A percentile compares a stretch with the other conserved stretches of the same genome.
phyloP scores from a whole-genome alignment of 2,888 invertebrate genomes.

The Mamestra brassicae region DNA sequence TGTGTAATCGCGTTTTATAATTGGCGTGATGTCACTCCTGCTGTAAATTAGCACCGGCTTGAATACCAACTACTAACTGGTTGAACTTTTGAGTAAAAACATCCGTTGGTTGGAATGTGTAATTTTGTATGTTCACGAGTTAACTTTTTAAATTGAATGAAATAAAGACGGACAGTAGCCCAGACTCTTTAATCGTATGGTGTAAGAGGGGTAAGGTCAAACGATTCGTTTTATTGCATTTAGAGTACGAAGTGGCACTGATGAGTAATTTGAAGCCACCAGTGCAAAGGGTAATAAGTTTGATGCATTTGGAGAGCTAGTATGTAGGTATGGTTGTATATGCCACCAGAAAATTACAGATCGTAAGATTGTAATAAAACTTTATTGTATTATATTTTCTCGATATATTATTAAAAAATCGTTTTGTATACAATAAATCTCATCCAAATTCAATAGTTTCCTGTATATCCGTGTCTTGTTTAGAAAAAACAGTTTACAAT shows the following conservation, averaged over 20 bases:
- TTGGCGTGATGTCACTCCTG: conserved; percentile 71
- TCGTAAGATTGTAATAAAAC: too few species aligned
- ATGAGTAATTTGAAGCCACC: neutral
- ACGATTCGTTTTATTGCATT: conserved; percentile 5
- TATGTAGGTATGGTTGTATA: too few species aligned
- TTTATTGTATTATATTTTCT: too few species aligned
- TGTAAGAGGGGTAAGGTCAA: conserved; percentile 25
- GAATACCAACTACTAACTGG: conserved; percentile 64
- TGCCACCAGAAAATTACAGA: too few species aligned
- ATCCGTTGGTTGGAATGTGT: conserved; percentile 17
- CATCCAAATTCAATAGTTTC: too few species aligned
- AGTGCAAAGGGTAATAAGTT: neutral
- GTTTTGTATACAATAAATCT: too few species aligned
- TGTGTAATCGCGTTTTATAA: conserved; percentile 65
- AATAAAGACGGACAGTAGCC: conserved; percentile 23
- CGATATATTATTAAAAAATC: too few species aligned
- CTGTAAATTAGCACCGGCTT: conserved; percentile 64
- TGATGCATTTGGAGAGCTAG: neutral
- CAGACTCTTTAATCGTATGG: conserved; percentile 10
- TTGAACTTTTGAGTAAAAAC: conserved; percentile 41
- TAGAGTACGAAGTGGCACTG: neutral
- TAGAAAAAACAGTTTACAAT: too few species aligned
- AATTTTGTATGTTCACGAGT: neutral
- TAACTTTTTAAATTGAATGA: conserved; percentile 39
- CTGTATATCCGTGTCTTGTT: too few species aligned